phyloP scores from a whole-genome alignment of 2,797 vertebrate genomes.

The Numenius phaeopus region DNA sequence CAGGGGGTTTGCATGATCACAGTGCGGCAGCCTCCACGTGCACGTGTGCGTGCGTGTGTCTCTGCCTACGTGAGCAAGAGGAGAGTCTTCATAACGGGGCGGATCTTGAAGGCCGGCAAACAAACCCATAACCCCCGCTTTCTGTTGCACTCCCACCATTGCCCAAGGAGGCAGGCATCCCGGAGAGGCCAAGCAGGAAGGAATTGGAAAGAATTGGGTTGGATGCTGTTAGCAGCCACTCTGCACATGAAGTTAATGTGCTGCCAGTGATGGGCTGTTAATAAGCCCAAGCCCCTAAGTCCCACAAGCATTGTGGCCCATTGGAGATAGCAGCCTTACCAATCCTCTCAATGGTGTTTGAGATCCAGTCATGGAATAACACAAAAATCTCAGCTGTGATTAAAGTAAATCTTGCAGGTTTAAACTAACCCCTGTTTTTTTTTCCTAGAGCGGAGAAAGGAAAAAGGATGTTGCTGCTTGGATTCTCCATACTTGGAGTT shows the following conservation, averaged over 20 bases:
- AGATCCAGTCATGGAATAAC: not conserved
- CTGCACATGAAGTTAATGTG: not conserved
- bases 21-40: not conserved
- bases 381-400: not conserved
- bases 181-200: not conserved
- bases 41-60: not conserved
- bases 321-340: not conserved
- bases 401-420: not conserved
- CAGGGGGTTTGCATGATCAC: not conserved
- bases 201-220: not conserved
- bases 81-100: not conserved
- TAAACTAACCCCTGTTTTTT: not conserved
- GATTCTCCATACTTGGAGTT: not conserved
- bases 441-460: not conserved
- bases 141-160: not conserved
- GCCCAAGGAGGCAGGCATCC: not conserved
- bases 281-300: not conserved
- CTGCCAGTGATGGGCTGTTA: not conserved
- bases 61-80: not conserved
- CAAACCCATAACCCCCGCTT: not conserved
- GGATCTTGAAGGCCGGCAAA: not conserved
- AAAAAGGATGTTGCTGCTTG: not conserved
- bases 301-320: accelerated
- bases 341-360: accelerated
- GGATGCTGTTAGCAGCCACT: not conserved